Evolutionary conservation across 2,797 vertebrate species (phyloP), one percentile per base, ranked within the genome.

Genomic region (Periparus ater): DNA sequence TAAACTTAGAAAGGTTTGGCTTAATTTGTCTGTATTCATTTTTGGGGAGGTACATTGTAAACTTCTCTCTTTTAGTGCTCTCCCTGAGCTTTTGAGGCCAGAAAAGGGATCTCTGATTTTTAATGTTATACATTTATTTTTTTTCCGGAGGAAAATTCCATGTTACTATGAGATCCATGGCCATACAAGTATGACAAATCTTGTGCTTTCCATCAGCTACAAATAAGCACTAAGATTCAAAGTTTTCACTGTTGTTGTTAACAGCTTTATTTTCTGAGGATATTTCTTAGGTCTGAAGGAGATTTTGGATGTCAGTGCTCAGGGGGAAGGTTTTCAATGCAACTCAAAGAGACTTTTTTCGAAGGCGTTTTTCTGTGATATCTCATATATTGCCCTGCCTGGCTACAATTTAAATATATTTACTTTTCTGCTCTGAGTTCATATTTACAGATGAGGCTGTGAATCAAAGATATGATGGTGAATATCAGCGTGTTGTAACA

Each of bases 111-210:
- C 85, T 12, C 13, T 73, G 11, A 12, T 48, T 47, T 89, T 54
- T 80, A 68, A 62, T 17, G 4, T 10, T 11, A 21, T 4, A 14
- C 9, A 1, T 60, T 26, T 66, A 9, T 36, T 36, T 48, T 50
- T 72, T 61, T 40, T 11, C 22, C 5, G 0, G 8, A 66, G 19
- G 36, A 58, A 76, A 79, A 79, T 34, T 50, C 36, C n/a, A 9
- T 20, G 6, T 38, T 40, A 67, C 10, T 55, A 1, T 53, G 30
- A 17, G 26, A 48, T 18, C 20, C 14, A 9, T 0, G 1, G 29
- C 4, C 21, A 27, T 8, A 32, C 6, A 72, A 50, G 25, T 23
- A 26, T 15, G 26, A 80, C 60, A 20, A 54, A 44, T 34, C 36
- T 51, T 40, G 8, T 45, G 23, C 8, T 78, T 84, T 66, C 7